Percentiles rank a stretch among this genome's conserved stretches.
Conservation (phyloP, 2,888 invertebrate genomes). For the Oligia strigilis region DNA sequence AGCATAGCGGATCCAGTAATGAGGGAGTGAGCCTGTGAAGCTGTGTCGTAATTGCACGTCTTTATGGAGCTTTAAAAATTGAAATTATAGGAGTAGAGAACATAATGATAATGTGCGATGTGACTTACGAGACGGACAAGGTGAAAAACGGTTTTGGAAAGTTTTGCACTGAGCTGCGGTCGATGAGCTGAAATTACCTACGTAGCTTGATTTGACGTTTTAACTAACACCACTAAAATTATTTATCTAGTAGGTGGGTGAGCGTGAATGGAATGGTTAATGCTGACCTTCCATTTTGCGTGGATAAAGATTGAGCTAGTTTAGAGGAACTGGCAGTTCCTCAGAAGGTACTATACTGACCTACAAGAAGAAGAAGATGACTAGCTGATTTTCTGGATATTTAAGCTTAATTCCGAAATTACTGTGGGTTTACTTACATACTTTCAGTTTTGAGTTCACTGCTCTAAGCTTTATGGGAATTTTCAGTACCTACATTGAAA, state of each 20-base stretch:
- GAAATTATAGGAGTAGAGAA: slow-evolving; percentile 44
- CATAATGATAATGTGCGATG: slow-evolving; percentile 48
- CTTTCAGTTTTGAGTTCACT: neutral
- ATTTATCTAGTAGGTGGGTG: neutral
- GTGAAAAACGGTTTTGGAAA: slow-evolving; percentile 31
- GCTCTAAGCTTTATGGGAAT: neutral
- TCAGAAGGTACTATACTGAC: neutral
- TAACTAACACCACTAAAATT: neutral
- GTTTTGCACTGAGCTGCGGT: slow-evolving; percentile 3
- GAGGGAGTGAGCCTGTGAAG: slow-evolving; percentile 24
- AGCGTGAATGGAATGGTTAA: neutral
- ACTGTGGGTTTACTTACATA: too few relatives aligned
- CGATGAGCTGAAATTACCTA: neutral
- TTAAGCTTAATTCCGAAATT: neutral
- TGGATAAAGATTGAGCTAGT: neutral
- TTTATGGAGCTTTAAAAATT: slow-evolving; percentile 28
- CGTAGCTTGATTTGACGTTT: slow-evolving; percentile 10
- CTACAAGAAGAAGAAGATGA: neutral
- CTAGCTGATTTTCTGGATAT: neutral
- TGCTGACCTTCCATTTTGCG: neutral
- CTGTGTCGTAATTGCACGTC: slow-evolving; percentile 33
- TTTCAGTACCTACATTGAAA: neutral
- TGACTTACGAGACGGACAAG: slow-evolving; percentile 30
- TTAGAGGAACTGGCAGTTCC: neutral
- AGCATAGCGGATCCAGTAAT: slow-evolving; percentile 36